Percentiles rank a stretch among this genome's conserved stretches.
Conservation (phyloP, 2,113 vertebrate species). For the Odocoileus virginianus region DNA sequence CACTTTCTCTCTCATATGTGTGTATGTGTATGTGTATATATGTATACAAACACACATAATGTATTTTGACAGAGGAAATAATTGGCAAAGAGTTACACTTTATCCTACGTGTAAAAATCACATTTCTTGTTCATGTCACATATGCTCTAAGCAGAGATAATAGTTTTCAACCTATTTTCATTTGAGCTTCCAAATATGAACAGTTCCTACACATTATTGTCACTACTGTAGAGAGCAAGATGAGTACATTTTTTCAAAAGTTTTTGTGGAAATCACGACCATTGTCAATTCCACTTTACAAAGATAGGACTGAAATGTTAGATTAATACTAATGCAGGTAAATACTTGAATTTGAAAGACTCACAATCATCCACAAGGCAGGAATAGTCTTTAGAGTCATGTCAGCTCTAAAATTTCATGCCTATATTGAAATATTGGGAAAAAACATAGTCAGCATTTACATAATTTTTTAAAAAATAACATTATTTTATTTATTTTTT, state of each 20-base stretch:
- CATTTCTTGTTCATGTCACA: background rate
- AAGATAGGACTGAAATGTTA: background rate
- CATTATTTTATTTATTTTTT: too few species aligned
- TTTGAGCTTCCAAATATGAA: background rate
- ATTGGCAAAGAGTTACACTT: background rate
- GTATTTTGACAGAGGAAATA: background rate
- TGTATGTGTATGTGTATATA: background rate
- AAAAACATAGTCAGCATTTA: background rate
- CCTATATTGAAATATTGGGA: background rate
- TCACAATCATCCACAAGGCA: background rate
- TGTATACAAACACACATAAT: background rate
- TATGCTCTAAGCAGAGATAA: background rate
- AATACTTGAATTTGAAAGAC: slow-evolving; percentile 2
- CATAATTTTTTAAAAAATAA: background rate
- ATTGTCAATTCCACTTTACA: background rate
- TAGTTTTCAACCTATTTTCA: background rate
- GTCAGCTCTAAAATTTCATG: background rate
- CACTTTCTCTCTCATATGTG: background rate
- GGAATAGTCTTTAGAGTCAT: background rate
- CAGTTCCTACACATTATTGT: background rate
- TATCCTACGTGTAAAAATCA: background rate
- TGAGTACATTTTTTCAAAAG: background rate
- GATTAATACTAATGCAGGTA: background rate
- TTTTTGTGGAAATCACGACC: background rate
- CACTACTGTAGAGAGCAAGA: background rate